Evolutionary conservation across 2,797 vertebrate genomes (phyloP).

Genomic region (Phyllotis vaccarum): DNA sequence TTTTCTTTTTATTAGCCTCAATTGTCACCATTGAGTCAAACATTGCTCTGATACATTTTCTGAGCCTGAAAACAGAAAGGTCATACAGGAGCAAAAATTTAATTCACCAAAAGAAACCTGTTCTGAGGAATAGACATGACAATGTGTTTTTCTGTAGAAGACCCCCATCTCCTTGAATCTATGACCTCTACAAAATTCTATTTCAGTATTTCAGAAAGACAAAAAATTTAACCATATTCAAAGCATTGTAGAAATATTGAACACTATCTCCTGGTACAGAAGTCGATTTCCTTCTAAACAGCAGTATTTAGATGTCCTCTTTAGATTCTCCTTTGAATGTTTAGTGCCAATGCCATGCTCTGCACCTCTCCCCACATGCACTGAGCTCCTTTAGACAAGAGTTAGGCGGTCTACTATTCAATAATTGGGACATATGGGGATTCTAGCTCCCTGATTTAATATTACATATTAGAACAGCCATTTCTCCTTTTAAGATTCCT

Average conservation of each 20-base stretch:
- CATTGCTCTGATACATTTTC: neutral
- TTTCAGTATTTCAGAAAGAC: neutral
- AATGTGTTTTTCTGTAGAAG: neutral
- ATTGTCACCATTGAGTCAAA: neutral
- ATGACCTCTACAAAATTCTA: neutral
- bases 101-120: conserved; percentile 47
- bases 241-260: neutral
- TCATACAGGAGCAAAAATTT: conserved; percentile 11
- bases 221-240: neutral
- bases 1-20: conserved; percentile 21
- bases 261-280: neutral
- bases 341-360: neutral
- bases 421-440: conserved; percentile 66
- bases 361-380: neutral
- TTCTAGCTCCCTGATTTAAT: conserved; percentile 75
- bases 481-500: conserved; percentile 65
- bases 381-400: conserved; percentile 21
- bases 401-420: conserved; percentile 55
- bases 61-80: conserved; percentile 6
- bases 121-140: neutral
- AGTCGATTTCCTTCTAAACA: neutral
- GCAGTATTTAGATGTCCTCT: neutral
- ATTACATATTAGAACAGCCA: conserved; percentile 73
- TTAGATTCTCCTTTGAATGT: neutral
- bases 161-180: neutral